Conservation (phyloP, 2,888 invertebrate genomes). For the Caenorhabditis imperialis region DNA sequence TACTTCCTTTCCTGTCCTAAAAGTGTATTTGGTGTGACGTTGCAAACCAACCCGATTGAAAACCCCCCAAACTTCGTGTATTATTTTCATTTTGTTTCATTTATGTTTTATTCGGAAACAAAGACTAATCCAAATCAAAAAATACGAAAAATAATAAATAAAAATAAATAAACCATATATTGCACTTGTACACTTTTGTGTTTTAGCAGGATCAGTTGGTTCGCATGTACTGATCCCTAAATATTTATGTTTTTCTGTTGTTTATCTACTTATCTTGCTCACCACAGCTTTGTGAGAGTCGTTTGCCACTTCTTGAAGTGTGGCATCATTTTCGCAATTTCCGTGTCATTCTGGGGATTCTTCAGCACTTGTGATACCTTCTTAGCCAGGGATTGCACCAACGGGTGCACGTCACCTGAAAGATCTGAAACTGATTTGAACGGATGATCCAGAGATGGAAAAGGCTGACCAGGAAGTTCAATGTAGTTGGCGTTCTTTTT, state of each 20-base stretch:
- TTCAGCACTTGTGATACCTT: slow-evolving; percentile 44
- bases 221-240: slow-evolving; percentile 46
- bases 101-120: no score
- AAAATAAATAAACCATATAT: slow-evolving; percentile 29
- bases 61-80: slow-evolving; percentile 29
- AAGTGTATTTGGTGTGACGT: slow-evolving; percentile 7
- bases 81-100: not conserved
- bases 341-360: slow-evolving; percentile 33
- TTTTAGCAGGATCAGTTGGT: no score
- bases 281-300: slow-evolving; percentile 41
- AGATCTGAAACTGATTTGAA: slow-evolving; percentile 13
- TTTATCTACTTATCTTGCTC: not conserved
- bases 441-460: not conserved
- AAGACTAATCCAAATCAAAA: no score
- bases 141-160: slow-evolving; percentile 9
- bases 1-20: no score
- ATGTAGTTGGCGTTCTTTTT: slow-evolving; percentile 40
- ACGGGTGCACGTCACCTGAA: slow-evolving; percentile 34
- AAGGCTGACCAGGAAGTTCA: slow-evolving; percentile 24
- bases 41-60: slow-evolving; percentile 26
- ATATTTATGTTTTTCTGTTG: not conserved
- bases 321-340: slow-evolving; percentile 38
- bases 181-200: not conserved
- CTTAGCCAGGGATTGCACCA: slow-evolving; percentile 34
- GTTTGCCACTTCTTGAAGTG: slow-evolving; percentile 48